Evolutionary conservation across 2,888 invertebrate species (phyloP).

Genomic region (Pseudococcus longispinus): DNA sequence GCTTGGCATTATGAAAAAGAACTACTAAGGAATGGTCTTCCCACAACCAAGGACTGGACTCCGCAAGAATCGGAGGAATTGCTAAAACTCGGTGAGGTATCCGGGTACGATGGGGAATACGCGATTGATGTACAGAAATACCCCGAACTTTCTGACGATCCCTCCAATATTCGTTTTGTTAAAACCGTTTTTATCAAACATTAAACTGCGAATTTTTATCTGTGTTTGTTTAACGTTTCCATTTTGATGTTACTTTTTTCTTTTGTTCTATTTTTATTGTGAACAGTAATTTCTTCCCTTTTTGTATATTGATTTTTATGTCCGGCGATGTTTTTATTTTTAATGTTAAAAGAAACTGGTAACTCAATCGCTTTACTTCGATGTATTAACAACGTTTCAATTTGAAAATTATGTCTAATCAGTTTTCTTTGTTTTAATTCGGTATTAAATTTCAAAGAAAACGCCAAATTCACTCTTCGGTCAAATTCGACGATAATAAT

Average conservation of each 20-base stretch:
- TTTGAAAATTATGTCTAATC: neutral
- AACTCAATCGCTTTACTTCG: constrained; percentile 18
- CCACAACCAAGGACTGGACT: constrained; percentile 75
- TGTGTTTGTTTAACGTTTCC: constrained; percentile 56
- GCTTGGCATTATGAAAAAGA: constrained; percentile 94
- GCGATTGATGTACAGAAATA: constrained; percentile 88
- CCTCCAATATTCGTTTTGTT: constrained; percentile 89
- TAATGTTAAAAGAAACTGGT: constrained; percentile 41
- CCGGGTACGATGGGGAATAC: constrained; percentile 89
- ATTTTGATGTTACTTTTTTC: constrained; percentile 54
- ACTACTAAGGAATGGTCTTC: constrained; percentile 70
- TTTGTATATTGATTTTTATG: constrained; percentile 37
- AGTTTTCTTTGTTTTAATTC: neutral
- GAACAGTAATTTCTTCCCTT: constrained; percentile 53
- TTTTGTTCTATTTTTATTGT: constrained; percentile 35
- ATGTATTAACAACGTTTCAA: neutral
- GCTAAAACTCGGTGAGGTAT: constrained; percentile 80
- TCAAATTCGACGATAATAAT: neutral
- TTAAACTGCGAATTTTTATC: constrained; percentile 35
- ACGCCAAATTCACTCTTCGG: too few relatives aligned
- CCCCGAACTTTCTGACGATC: constrained; percentile 94
- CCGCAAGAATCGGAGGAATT: constrained; percentile 88
- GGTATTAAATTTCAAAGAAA: neutral
- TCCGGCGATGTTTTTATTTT: constrained; percentile 29
- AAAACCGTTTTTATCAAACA: constrained; percentile 64